A percentile compares a stretch with the other conserved stretches of the same genome.
Conservation (phyloP, 2,888 invertebrate species). For the Agonum fuliginosum region DNA sequence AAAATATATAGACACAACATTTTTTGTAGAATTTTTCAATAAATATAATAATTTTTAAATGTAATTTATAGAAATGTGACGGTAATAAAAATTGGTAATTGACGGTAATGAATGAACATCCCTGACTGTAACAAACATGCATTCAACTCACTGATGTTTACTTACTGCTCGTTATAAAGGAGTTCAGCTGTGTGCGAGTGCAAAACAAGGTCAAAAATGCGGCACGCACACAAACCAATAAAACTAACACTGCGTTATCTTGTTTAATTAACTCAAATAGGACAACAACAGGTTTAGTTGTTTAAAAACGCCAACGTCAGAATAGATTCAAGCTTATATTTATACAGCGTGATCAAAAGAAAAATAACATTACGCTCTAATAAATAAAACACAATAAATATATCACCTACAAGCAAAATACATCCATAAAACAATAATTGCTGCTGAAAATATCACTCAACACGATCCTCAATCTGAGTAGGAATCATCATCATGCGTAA, state of each 20-base stretch:
- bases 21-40: no score
- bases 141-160: no score
- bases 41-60: no score
- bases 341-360: constrained; percentile 44
- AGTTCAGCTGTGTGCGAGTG: neutral
- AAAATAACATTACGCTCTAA: constrained; percentile 39
- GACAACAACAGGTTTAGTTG: no score
- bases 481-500: constrained; percentile 72
- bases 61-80: no score
- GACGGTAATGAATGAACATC: no score
- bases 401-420: constrained; percentile 10
- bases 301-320: constrained; percentile 16
- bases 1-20: no score
- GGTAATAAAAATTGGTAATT: no score
- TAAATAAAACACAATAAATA: constrained; percentile 46
- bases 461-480: constrained; percentile 70
- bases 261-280: constrained; percentile 16
- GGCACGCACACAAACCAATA: constrained; percentile 17
- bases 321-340: constrained; percentile 40
- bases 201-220: constrained; percentile 29
- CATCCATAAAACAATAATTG: constrained; percentile 13
- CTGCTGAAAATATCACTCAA: neutral
- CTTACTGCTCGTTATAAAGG: constrained; percentile 1
- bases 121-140: no score
- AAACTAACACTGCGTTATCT: constrained; percentile 12